Percentiles rank a stretch among this genome's conserved stretches.
These are phyloP conservation scores for Fragum sueziense DNA, from an alignment of 2,888 invertebrate species.

Conservation along the genomic window DNA sequence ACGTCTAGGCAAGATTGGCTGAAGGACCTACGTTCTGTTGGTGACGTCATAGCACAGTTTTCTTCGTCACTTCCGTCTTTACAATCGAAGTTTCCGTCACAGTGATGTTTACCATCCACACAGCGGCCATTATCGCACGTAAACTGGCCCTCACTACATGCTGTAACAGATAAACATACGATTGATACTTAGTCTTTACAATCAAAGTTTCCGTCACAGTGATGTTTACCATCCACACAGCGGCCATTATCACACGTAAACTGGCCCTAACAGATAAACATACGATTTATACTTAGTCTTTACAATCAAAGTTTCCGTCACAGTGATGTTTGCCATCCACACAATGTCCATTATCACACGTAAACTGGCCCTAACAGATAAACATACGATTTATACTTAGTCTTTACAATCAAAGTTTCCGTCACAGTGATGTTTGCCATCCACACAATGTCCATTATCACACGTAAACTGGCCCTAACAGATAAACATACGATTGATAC, in stretches of 20 bases:
- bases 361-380: conserved; percentile 39
- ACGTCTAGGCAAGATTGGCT: no score
- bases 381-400: no score
- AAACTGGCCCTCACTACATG: conserved; percentile 41
- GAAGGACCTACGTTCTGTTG: not conserved
- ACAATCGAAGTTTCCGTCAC: conserved; percentile 50
- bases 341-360: conserved; percentile 50
- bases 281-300: no score
- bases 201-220: conserved; percentile 46
- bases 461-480: conserved; percentile 42
- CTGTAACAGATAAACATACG: no score
- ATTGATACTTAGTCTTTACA: no score
- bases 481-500: conserved; percentile 38
- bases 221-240: conserved; percentile 34
- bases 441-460: conserved; percentile 46
- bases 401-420: conserved; percentile 49
- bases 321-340: conserved; percentile 33
- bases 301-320: conserved; percentile 47
- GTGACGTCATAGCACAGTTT: conserved; percentile 22
- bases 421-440: conserved; percentile 37
- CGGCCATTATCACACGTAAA: conserved; percentile 51
- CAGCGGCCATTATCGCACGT: conserved; percentile 51
- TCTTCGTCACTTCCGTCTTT: conserved; percentile 53
- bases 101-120: conserved; percentile 32
- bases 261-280: conserved; percentile 34